Percentiles rank a stretch among this genome's conserved stretches.
phyloP scores from a whole-genome alignment of 2,888 invertebrate genomes.

The Drosophila buzzatii region DNA sequence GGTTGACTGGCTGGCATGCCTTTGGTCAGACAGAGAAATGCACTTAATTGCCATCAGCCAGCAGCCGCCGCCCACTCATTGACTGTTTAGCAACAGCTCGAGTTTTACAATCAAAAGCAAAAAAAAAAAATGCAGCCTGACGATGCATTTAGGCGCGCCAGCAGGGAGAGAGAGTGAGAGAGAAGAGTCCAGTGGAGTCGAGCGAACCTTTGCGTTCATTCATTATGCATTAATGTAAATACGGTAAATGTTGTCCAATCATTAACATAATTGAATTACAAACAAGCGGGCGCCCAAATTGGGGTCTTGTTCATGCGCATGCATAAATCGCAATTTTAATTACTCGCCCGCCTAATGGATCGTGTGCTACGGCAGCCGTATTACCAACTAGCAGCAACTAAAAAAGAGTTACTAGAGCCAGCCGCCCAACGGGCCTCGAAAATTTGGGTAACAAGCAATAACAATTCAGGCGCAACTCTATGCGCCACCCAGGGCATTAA shows the following conservation, averaged over 20 bases:
- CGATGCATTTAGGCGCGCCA: slow-evolving; percentile 59
- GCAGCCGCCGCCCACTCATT: slow-evolving; percentile 21
- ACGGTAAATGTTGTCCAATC: slow-evolving; percentile 85
- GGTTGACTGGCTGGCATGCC: slow-evolving; percentile 54
- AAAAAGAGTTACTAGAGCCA: slow-evolving; percentile 19
- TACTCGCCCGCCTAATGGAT: slow-evolving; percentile 77
- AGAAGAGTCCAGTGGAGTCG: neutral
- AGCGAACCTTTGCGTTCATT: slow-evolving; percentile 68
- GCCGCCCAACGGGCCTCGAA: slow-evolving; percentile 3
- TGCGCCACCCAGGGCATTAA: slow-evolving; percentile 27
- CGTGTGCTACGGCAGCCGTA: slow-evolving; percentile 45
- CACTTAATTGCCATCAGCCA: slow-evolving; percentile 77
- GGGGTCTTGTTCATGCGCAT: slow-evolving; percentile 62
- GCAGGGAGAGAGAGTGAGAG: neutral
- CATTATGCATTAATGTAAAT: slow-evolving; percentile 85
- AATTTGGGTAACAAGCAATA: slow-evolving; percentile 26
- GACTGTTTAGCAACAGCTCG: slow-evolving; percentile 44
- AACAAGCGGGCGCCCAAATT: slow-evolving; percentile 73
- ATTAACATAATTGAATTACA: slow-evolving; percentile 85
- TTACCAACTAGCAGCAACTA: slow-evolving; percentile 19
- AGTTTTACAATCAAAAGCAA: slow-evolving; percentile 55
- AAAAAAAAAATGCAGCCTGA: slow-evolving; percentile 43
- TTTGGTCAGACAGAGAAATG: slow-evolving; percentile 81
- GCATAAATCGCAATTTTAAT: slow-evolving; percentile 80
- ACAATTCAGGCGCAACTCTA: slow-evolving; percentile 26